phyloP scores from a whole-genome alignment of 2,797 vertebrate species.

The Fratercula arctica region DNA sequence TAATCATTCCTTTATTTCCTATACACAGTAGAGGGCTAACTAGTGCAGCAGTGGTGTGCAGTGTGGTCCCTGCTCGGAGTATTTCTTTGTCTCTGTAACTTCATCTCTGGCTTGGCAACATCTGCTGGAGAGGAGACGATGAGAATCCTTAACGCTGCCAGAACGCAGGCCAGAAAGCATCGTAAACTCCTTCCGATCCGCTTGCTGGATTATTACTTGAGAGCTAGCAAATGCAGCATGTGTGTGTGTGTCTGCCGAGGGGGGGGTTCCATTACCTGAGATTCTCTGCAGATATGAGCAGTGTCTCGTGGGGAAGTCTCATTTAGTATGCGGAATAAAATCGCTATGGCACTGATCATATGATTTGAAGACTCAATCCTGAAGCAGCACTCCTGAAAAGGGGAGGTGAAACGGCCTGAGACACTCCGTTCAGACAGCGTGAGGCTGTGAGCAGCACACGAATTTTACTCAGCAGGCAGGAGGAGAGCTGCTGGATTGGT shows the following conservation, averaged over 20 bases:
- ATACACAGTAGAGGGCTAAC: neutral
- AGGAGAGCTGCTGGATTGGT: neutral
- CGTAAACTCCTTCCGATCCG: neutral
- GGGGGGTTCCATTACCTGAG: slow-evolving; percentile 14
- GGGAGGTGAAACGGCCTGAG: slow-evolving; percentile 58
- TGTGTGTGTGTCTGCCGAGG: neutral
- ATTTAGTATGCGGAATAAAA: slow-evolving; percentile 58
- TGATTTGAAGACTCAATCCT: slow-evolving; percentile 62
- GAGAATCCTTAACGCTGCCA: slow-evolving; percentile 13
- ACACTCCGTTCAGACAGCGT: slow-evolving; percentile 27
- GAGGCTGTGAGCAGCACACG: slow-evolving; percentile 55
- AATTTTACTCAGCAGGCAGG: slow-evolving; percentile 13
- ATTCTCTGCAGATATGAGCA: slow-evolving; percentile 36
- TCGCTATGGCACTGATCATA: slow-evolving; percentile 26
- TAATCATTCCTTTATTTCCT: neutral
- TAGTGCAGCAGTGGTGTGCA: neutral
- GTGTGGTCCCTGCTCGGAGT: slow-evolving; percentile 20
- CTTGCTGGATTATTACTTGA: neutral
- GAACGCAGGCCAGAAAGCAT: neutral
- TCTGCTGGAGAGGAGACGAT: neutral
- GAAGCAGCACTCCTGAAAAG: slow-evolving; percentile 62
- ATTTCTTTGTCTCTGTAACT: slow-evolving; percentile 30
- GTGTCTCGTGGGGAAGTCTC: slow-evolving; percentile 63
- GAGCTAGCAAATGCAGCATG: neutral
- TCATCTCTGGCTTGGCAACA: slow-evolving; percentile 12